Evolutionary conservation across 2,888 invertebrate species (phyloP).

Genomic region (Brachypterus glaber): DNA sequence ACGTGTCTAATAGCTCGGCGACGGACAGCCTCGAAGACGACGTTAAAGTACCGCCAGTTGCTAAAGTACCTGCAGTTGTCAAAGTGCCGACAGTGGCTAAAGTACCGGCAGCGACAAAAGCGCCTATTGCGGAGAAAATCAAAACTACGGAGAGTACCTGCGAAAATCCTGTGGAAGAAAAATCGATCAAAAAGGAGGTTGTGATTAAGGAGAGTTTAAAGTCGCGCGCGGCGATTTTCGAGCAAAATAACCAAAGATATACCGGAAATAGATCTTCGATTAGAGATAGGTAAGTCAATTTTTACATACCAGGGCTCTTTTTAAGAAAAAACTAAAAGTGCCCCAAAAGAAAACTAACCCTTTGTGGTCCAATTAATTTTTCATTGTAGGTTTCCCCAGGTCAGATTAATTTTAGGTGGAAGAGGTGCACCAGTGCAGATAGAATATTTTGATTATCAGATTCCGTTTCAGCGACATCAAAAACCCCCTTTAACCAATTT

Average conservation of each 20-base stretch:
- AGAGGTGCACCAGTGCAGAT: no score
- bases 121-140: slow-evolving; percentile 1
- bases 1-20: slow-evolving; percentile 18
- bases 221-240: slow-evolving; percentile 32
- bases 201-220: slow-evolving; percentile 25
- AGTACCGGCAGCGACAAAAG: not conserved
- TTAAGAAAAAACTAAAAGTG: no score
- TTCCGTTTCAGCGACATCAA: no score
- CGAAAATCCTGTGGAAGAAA: not conserved
- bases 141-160: slow-evolving; percentile 2
- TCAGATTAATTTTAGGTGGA: no score
- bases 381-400: no score
- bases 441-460: no score
- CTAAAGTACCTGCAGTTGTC: slow-evolving; percentile 8
- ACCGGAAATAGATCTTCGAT: not conserved
- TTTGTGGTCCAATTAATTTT: no score
- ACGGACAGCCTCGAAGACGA: slow-evolving; percentile 20
- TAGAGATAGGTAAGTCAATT: no score
- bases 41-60: no score
- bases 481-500: no score
- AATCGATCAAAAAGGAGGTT: slow-evolving; percentile 15
- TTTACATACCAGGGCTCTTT: no score
- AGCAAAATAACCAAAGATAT: slow-evolving; percentile 26
- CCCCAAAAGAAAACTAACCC: no score
- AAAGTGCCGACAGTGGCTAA: slow-evolving; percentile 4